Conservation (phyloP, 2,797 vertebrate species). For the Chelmon rostratus region DNA sequence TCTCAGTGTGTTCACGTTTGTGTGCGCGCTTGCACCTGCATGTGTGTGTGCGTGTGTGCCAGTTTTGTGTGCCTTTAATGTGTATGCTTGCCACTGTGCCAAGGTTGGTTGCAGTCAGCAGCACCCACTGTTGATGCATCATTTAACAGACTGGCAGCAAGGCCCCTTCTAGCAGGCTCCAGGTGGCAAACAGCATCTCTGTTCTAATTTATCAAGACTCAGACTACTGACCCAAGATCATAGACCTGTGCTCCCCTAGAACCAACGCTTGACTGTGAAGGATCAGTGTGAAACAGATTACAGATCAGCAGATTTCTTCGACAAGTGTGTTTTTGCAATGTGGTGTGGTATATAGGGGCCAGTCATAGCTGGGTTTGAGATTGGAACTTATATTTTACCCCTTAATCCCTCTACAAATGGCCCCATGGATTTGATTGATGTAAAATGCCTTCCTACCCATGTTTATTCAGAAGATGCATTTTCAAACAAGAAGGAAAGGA, state of each 20-base stretch:
- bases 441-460: constrained; percentile 35
- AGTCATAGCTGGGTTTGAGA: neutral
- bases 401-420: constrained; percentile 40
- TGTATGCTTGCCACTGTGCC: constrained; percentile 46
- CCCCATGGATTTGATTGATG: constrained; percentile 51
- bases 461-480: constrained; percentile 46
- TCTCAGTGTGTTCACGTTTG: constrained; percentile 1
- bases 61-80: constrained; percentile 12
- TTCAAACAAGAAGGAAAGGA: constrained; percentile 49
- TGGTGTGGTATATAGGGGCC: constrained; percentile 20
- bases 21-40: neutral
- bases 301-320: constrained; percentile 46
- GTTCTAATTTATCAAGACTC: constrained; percentile 63
- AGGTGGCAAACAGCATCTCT: constrained; percentile 50
- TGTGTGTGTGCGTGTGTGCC: constrained; percentile 9
- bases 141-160: constrained; percentile 70
- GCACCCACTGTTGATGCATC: constrained; percentile 68
- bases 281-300: constrained; percentile 56
- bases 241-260: constrained; percentile 29
- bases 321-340: constrained; percentile 10
- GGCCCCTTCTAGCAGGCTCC: constrained; percentile 48
- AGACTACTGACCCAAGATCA: constrained; percentile 56
- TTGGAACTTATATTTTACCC: constrained; percentile 11
- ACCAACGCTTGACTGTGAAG: constrained; percentile 32
- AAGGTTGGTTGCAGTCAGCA: constrained; percentile 63